Percentiles rank a stretch among this genome's conserved stretches.
Conservation (phyloP, 1,140 invertebrate genomes). For the Leptopilina clavipes region DNA sequence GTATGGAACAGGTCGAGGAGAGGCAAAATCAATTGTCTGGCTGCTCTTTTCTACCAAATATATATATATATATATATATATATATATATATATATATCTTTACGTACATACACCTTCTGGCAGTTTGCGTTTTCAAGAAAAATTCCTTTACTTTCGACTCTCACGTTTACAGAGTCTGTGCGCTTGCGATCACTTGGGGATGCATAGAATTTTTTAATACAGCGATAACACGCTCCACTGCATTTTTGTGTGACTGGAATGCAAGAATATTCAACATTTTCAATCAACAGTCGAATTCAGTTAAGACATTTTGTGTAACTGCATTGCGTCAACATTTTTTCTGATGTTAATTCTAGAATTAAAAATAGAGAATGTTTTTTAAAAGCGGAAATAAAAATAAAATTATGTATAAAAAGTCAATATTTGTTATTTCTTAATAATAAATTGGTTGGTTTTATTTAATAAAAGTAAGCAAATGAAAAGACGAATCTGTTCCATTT, state of each 20-base stretch:
- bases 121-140: slow-evolving; percentile 30
- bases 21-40: slow-evolving; percentile 29
- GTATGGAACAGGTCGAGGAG: slow-evolving; percentile 8
- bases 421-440: neutral
- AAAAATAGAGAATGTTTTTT: too few species aligned
- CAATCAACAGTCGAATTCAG: neutral
- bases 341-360: too few species aligned
- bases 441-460: neutral
- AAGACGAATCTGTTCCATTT: too few species aligned
- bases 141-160: slow-evolving; percentile 14
- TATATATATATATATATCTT: neutral
- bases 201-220: slow-evolving; percentile 30
- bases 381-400: too few species aligned
- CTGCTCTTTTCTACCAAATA: slow-evolving; percentile 20
- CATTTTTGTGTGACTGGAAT: slow-evolving; percentile 5
- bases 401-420: neutral
- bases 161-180: slow-evolving; percentile 23
- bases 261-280: neutral
- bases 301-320: neutral
- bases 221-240: neutral
- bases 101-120: neutral
- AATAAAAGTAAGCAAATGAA: too few species aligned
- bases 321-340: neutral
- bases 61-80: too few species aligned
- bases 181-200: slow-evolving; percentile 24